Base-by-base conservation (phyloP, 2,113 vertebrate genomes). In the Oreocharis arfaki region DNA sequence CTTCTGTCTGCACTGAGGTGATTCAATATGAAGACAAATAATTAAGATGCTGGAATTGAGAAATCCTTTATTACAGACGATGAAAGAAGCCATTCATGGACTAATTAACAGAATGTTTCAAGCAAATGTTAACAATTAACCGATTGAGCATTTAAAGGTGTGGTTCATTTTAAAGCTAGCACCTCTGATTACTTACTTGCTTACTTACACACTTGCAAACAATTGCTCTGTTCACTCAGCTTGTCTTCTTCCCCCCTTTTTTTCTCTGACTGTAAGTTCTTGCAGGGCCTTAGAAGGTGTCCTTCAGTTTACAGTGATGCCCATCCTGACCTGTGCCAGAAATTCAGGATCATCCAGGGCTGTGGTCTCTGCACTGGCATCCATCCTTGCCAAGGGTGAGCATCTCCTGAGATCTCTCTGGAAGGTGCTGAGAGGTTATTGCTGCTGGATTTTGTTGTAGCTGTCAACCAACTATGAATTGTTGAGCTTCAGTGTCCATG, bases 41-140 rank as follows among this genome's bases (percentile, higher is more conserved):
- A 84, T 64, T 75, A 68, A 71, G 77, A 75, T 39, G 32, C 57
- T 95, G 44, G 37, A 67, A 86, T 28, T 73, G 76, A 90, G 88
- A 89, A 94, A 93, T 93, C 26, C 44, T 90, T 84, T 78, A 32
- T 82, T 89, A 83, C 47, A 83, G 49, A 64, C 2, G 15, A 94
- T 71, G 88, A 94, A 96, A 94, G 65, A 84, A 94, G 46, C 37
- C 33, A 87, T 90, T 93, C 59, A 71, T n/a, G 21, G 80, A 39
- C 24, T 82, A 94, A 96, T 92, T 93, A 95, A 88, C 69, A 92
- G 86, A 90, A 60, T 79, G 60, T 79, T 93, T 86, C 83, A 75
- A 94, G 92, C 90, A 79, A 94, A 71, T 68, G 53, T 84, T 92
- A 93, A 92, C 79, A 83, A 93, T 90, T 90, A 92, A 88, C 76